These are phyloP conservation scores for Odocoileus hemionus DNA, from an alignment of 2,113 vertebrate genomes.

Conservation along the genomic window DNA sequence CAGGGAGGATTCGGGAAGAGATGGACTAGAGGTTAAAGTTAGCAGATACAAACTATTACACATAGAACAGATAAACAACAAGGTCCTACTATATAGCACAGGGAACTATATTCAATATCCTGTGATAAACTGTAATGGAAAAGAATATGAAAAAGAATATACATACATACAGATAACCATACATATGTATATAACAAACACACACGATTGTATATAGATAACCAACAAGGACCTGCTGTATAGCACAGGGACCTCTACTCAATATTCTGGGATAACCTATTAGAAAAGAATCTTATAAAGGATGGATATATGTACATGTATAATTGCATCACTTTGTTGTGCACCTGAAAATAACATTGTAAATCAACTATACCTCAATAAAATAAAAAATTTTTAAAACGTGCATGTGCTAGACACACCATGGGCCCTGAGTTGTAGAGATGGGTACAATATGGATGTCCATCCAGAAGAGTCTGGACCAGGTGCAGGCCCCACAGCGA, in stretches of 20 bases:
- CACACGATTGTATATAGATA: neutral
- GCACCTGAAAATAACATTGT: neutral
- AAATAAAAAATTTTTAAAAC: neutral
- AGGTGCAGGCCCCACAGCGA: neutral
- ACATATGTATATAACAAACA: neutral
- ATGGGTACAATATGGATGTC: neutral
- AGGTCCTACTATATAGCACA: neutral
- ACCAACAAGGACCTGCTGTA: neutral
- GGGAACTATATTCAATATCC: neutral
- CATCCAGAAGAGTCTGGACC: neutral
- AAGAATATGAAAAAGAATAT: neutral
- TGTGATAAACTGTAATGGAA: neutral
- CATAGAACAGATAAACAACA: fast-evolving
- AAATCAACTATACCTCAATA: neutral
- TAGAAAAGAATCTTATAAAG: neutral
- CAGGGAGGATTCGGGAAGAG: neutral
- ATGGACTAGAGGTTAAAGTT: neutral
- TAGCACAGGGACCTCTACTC: neutral
- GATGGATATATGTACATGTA: neutral
- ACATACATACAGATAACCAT: neutral
- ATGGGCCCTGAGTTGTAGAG: neutral
- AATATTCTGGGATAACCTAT: neutral
- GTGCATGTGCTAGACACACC: neutral
- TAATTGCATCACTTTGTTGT: neutral
- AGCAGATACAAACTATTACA: neutral